These are phyloP conservation scores for Chlamydotis undulata DNA, from an alignment of 2,113 vertebrate genomes.

Conservation along the genomic window DNA sequence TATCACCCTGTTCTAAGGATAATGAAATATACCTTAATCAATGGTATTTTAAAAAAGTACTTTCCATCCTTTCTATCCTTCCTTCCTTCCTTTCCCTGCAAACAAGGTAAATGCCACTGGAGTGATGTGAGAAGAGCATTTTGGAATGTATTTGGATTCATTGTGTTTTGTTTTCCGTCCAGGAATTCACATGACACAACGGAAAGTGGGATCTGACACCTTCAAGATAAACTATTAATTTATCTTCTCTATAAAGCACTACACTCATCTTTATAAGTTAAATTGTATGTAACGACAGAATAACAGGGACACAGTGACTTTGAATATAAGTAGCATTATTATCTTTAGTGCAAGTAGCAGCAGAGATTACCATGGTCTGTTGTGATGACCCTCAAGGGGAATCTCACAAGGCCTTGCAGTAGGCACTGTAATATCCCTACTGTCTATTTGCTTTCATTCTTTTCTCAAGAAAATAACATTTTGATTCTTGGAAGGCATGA, in stretches of 20 bases:
- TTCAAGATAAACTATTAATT: background rate
- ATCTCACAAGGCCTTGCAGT: background rate
- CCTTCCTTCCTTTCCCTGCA: constrained; percentile 13
- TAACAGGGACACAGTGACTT: background rate
- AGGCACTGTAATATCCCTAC: background rate
- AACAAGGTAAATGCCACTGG: background rate
- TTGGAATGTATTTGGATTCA: background rate
- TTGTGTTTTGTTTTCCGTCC: constrained; percentile 7
- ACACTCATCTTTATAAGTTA: constrained; percentile 31
- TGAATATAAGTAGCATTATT: constrained; percentile 32
- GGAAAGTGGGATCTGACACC: background rate
- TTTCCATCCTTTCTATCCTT: background rate
- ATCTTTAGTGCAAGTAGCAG: constrained; percentile 18
- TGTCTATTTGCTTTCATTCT: constrained; percentile 7
- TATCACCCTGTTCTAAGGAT: background rate
- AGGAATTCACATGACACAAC: constrained; percentile 10
- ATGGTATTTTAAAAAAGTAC: background rate
- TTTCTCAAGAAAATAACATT: background rate
- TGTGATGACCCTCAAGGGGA: background rate
- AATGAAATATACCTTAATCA: background rate
- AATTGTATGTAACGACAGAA: background rate
- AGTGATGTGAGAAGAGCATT: background rate
- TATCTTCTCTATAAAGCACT: background rate
- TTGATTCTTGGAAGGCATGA: background rate
- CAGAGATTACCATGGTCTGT: background rate